Evolutionary conservation across 1,140 invertebrate genomes (phyloP), one percentile per base, ranked within the genome.

Genomic region (Brachionus rubens): DNA sequence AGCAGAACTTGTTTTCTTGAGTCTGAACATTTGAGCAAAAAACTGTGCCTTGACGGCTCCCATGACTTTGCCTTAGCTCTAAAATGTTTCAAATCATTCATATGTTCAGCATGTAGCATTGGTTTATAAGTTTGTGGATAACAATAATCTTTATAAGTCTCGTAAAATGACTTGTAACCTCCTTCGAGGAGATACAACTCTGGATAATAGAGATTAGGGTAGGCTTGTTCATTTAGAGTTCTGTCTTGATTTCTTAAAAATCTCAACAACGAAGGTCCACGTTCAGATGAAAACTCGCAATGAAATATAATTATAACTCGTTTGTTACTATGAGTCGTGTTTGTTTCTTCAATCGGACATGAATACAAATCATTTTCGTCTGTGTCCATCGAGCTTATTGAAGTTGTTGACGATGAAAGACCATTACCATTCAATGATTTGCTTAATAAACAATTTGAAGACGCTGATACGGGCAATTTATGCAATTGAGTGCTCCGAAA

Each of bases 231-330:
- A 82, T 98, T 96, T 3, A 88, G 82, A 52, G 88, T 87, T 1
- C 96, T 87, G 83, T 99, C 96, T 21, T 88, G 84, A 52, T 90
- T 90, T 0, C 96, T 88, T 4, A 99, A 50, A 54, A 72, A 72
- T 33, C 68, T 28, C 28, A 72, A 28, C 89, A 98, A 85, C 78
- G 89, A 91, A 3, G 96, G 96, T 28, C 92, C 96, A 54, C 96
- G 87, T 84, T 98, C 91, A 75, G 92, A 91, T 0, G 94, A 97
- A 85, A 97, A 99, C 85, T 99, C 96, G 84, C 96, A 99, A 82
- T 99, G 96, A 82, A 99, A 99, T 26, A 99, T 90, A 16, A 99
- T 84, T 52, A 98, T 90, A 52, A 89, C 85, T 16, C 90, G 84
- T 78, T 89, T 90, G 19, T 50, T 81, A 3, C 2, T 24, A 36